Percentiles rank a stretch among this genome's conserved stretches.
Evolutionary conservation across 1,140 invertebrate species (phyloP).

Genomic region (Bradynema listronoti): DNA sequence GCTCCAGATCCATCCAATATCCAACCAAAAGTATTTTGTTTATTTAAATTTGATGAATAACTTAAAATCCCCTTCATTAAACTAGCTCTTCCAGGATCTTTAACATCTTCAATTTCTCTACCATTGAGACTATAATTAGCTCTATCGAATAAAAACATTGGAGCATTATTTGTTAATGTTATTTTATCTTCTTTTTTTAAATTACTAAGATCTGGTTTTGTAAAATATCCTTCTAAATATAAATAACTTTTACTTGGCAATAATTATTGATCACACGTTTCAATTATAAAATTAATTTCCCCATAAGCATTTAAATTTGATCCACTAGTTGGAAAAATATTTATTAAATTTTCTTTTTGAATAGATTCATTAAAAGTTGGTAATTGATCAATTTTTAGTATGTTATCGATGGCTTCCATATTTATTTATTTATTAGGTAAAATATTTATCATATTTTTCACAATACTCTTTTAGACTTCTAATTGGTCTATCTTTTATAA

Average conservation of each 20-base stretch:
- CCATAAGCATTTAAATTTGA: constrained; percentile 33
- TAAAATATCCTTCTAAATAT: constrained; percentile 23
- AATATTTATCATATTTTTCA: too few relatives aligned
- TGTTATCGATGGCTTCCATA: constrained; percentile 20
- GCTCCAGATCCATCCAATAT: constrained; percentile 18
- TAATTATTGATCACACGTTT: constrained; percentile 29
- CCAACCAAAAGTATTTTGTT: constrained; percentile 37
- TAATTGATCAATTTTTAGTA: constrained; percentile 20
- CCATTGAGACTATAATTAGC: constrained; percentile 31
- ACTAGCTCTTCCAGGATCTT: constrained; percentile 32
- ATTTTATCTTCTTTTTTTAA: constrained; percentile 27
- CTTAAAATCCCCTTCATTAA: constrained; percentile 32
- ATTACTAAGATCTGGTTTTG: constrained; percentile 21
- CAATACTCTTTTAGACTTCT: too few relatives aligned
- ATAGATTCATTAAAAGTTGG: constrained; percentile 21
- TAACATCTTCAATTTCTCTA: constrained; percentile 24
- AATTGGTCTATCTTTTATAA: too few relatives aligned
- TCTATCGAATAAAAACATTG: constrained; percentile 37
- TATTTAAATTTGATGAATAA: constrained; percentile 29
- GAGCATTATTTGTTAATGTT: constrained; percentile 31
- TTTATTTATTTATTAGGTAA: constrained; percentile 1
- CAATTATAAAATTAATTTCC: constrained; percentile 35
- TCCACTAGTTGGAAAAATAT: constrained; percentile 24
- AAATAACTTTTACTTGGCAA: constrained; percentile 36
- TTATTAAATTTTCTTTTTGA: constrained; percentile 30